phyloP scores from a whole-genome alignment of 2,888 invertebrate species.

The Orthosia cruda region DNA sequence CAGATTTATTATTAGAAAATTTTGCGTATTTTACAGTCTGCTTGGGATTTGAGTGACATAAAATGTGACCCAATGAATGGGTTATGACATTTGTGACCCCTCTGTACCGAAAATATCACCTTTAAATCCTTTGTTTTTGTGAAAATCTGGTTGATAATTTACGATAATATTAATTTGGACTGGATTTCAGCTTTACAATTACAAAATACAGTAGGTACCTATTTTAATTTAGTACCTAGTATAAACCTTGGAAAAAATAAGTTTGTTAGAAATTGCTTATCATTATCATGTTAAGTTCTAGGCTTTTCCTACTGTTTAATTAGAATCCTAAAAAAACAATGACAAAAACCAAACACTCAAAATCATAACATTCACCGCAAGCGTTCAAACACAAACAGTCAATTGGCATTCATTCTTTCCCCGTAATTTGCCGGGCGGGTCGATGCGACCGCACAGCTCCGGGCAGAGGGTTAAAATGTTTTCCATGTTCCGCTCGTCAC shows the following conservation, averaged over 20 bases:
- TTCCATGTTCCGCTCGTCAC: constrained; percentile 83
- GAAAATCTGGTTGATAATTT: constrained; percentile 14
- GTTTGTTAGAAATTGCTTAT: too few relatives aligned
- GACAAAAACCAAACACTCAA: constrained; percentile 19
- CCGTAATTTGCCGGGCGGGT: constrained; percentile 65
- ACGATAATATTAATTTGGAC: background rate
- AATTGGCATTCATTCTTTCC: constrained; percentile 64
- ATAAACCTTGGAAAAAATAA: too few relatives aligned
- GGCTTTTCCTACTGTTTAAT: too few relatives aligned
- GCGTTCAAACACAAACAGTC: constrained; percentile 52
- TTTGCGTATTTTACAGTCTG: constrained; percentile 65
- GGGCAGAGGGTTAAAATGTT: constrained; percentile 86
- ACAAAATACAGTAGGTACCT: too few relatives aligned
- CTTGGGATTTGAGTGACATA: constrained; percentile 53
- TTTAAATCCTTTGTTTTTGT: constrained; percentile 38
- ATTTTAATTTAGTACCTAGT: background rate
- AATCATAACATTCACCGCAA: constrained; percentile 48
- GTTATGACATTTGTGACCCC: constrained; percentile 32
- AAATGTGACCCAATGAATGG: constrained; percentile 59
- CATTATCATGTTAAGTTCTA: too few relatives aligned
- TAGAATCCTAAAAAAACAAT: background rate
- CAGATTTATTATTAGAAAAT: constrained; percentile 65
- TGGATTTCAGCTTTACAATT: background rate
- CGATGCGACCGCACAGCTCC: constrained; percentile 77
- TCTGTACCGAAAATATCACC: constrained; percentile 18